A percentile compares a stretch with the other conserved stretches of the same genome.
These are phyloP conservation scores for Opisthocomus hoazin DNA, from an alignment of 2,113 vertebrate genomes.

Conservation along the genomic window DNA sequence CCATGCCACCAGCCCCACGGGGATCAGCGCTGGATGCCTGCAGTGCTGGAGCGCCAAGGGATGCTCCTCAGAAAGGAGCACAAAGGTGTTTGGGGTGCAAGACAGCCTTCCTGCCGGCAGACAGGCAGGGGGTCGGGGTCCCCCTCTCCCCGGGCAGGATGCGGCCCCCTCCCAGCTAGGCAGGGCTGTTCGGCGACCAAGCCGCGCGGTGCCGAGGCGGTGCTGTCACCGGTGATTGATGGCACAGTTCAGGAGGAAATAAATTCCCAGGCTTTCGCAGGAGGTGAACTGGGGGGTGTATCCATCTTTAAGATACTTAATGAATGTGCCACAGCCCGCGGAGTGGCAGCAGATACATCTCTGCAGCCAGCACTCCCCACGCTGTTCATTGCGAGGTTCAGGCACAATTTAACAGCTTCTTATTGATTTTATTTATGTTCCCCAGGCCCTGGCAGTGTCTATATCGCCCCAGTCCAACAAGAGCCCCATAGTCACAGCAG, in stretches of 20 bases:
- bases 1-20: accelerated
- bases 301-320: conserved; percentile 66
- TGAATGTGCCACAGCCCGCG: conserved; percentile 18
- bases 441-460: neutral
- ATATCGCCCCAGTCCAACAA: neutral
- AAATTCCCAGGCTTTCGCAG: conserved; percentile 43
- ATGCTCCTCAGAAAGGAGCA: neutral
- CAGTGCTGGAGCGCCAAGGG: neutral
- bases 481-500: accelerated
- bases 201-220: neutral
- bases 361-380: conserved; percentile 15
- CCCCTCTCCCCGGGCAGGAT: accelerated
- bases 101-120: accelerated
- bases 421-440: conserved; percentile 34
- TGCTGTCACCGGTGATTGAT: conserved; percentile 36
- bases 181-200: neutral
- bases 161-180: neutral
- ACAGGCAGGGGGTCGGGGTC: neutral
- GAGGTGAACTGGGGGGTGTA: conserved; percentile 64
- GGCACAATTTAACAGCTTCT: conserved; percentile 38
- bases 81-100: accelerated
- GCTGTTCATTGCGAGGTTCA: conserved; percentile 5
- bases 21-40: neutral
- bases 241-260: conserved; percentile 58
- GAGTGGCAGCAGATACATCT: conserved; percentile 47